These are phyloP conservation scores for Rattus rattus DNA, from an alignment of 2,113 vertebrate species.

Conservation along the genomic window DNA sequence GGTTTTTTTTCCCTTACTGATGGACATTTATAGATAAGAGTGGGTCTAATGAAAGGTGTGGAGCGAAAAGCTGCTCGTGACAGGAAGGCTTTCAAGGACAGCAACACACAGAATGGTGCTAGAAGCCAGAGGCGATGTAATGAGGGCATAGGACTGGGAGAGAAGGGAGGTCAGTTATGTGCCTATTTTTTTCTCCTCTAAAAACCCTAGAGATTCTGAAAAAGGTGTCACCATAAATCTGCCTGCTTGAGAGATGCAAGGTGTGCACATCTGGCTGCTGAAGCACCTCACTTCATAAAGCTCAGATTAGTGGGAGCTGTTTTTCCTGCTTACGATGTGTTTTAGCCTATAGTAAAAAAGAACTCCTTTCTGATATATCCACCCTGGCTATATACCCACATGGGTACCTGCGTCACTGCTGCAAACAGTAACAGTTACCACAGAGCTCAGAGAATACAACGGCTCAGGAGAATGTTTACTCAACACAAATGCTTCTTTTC, in stretches of 20 bases:
- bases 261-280: neutral
- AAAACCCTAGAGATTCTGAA: slow-evolving; percentile 55
- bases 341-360: neutral
- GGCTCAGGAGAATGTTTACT: slow-evolving; percentile 7
- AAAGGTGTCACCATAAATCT: slow-evolving; percentile 58
- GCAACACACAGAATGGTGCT: neutral
- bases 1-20: neutral
- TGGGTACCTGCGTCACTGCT: neutral
- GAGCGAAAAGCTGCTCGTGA: neutral
- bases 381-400: neutral
- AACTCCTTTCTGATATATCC: neutral
- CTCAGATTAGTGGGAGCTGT: neutral
- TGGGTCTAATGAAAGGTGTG: slow-evolving; percentile 22
- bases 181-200: slow-evolving; percentile 12
- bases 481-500: neutral
- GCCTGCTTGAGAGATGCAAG: neutral
- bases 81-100: slow-evolving; percentile 57
- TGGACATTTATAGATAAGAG: slow-evolving; percentile 32
- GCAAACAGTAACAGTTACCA: slow-evolving; percentile 42
- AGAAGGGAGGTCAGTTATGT: neutral
- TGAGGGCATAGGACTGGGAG: neutral
- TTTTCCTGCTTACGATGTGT: neutral
- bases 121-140: neutral
- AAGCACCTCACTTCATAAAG: slow-evolving; percentile 16
- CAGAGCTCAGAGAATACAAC: neutral